These are phyloP conservation scores for Heteractis magnifica DNA, from an alignment of 92 coral and sea anemone genomes.

Conservation along the genomic window DNA sequence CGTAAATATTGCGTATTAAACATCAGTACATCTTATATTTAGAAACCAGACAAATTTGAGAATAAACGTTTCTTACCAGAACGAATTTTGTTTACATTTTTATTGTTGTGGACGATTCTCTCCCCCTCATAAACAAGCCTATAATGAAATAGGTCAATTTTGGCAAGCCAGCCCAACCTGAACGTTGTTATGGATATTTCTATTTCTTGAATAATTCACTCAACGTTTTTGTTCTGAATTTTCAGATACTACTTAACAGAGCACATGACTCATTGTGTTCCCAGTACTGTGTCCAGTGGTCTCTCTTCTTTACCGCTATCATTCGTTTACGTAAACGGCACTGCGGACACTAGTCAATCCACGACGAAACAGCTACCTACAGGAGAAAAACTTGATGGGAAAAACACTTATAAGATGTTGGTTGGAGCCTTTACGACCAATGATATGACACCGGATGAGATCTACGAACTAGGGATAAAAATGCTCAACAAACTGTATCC, in stretches of 20 bases:
- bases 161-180: background rate
- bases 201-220: background rate
- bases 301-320: constrained; percentile 71
- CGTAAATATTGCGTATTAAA: no score
- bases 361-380: constrained; percentile 83
- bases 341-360: constrained; percentile 52
- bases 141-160: background rate
- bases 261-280: constrained; percentile 76
- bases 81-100: no score
- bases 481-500: constrained; percentile 73
- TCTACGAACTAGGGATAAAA: constrained; percentile 63
- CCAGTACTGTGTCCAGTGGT: constrained; percentile 86
- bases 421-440: constrained; percentile 83
- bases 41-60: no score
- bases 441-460: constrained; percentile 62
- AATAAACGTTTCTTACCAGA: no score
- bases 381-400: constrained; percentile 72
- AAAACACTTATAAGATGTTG: constrained; percentile 52
- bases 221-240: background rate
- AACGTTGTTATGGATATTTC: no score
- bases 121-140: no score
- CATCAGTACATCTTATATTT: no score
- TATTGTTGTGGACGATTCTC: no score
- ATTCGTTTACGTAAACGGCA: constrained; percentile 71
- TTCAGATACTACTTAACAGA: constrained; percentile 71